Conservation (phyloP, 1,140 invertebrate species). For the Pseudomyrmex sp. region DNA sequence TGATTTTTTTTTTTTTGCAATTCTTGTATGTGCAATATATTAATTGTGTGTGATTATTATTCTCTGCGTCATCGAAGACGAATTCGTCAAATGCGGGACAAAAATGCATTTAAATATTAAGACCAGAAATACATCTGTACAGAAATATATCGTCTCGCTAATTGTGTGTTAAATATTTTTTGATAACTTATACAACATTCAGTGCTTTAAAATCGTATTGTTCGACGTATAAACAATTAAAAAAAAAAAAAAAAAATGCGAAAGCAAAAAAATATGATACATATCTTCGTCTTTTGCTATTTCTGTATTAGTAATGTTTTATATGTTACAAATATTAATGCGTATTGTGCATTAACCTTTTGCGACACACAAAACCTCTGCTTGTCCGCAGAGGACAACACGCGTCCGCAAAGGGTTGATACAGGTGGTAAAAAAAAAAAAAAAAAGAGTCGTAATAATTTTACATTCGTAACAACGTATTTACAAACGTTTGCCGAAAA, state of each 20-base stretch:
- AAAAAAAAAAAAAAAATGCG: background rate
- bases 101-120: slow-evolving; percentile 42
- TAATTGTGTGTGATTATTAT: slow-evolving; percentile 7
- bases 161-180: slow-evolving; percentile 20
- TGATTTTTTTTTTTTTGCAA: background rate
- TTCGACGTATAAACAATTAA: background rate
- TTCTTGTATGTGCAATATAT: slow-evolving; percentile 36
- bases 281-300: slow-evolving; percentile 3
- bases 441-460: background rate
- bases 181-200: slow-evolving; percentile 7
- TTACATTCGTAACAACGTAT: background rate
- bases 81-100: background rate
- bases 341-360: background rate
- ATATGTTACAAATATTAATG: background rate
- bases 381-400: too few relatives aligned
- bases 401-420: background rate
- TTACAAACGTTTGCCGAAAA: slow-evolving; percentile 2
- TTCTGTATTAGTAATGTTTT: background rate
- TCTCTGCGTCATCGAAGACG: background rate
- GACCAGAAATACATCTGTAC: background rate
- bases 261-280: background rate
- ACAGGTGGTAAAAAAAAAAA: background rate
- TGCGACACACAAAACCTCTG: too few relatives aligned
- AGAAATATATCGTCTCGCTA: background rate
- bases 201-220: background rate